Percentiles rank a stretch among this genome's conserved stretches.
Evolutionary conservation across 2,113 vertebrate species (phyloP).

Genomic region (Hyla sarda): DNA sequence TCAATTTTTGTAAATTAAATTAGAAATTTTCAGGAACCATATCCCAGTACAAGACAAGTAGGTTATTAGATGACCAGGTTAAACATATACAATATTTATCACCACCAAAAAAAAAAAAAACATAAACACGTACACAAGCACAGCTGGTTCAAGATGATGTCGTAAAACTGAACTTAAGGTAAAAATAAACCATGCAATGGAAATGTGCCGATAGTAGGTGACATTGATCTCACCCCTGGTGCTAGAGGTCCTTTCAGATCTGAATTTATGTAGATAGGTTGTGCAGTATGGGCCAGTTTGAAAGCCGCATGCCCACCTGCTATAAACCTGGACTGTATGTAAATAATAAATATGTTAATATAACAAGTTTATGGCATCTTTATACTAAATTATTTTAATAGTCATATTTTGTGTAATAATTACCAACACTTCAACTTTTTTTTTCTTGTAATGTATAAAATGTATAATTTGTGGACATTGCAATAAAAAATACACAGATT

Average conservation of each 20-base stretch:
- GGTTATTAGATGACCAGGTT: not conserved
- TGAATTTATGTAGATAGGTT: conserved; percentile 82
- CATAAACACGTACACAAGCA: conserved; percentile 4
- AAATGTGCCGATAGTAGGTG: conserved; percentile 65
- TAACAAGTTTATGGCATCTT: not conserved
- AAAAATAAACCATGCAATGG: conserved; percentile 51
- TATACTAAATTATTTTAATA: too few relatives aligned
- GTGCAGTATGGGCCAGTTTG: conserved; percentile 80
- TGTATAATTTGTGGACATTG: not conserved
- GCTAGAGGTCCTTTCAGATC: conserved; percentile 84
- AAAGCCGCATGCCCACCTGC: conserved; percentile 79
- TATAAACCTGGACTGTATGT: conserved; percentile 78
- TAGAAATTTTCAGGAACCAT: not conserved
- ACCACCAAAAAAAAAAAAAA: not conserved
- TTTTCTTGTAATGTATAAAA: not conserved
- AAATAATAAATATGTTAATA: conserved; percentile 62
- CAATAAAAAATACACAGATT: not conserved
- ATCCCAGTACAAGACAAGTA: not conserved
- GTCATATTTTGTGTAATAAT: not conserved
- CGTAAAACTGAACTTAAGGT: conserved; percentile 26
- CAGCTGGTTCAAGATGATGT: not conserved
- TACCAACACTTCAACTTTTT: not conserved
- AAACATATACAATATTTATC: not conserved
- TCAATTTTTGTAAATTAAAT: too few relatives aligned
- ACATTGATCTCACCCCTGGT: conserved; percentile 78